Evolutionary conservation across 2,113 vertebrate species (phyloP), one percentile per base, ranked within the genome.

Genomic region (Arothron firmamentum): DNA sequence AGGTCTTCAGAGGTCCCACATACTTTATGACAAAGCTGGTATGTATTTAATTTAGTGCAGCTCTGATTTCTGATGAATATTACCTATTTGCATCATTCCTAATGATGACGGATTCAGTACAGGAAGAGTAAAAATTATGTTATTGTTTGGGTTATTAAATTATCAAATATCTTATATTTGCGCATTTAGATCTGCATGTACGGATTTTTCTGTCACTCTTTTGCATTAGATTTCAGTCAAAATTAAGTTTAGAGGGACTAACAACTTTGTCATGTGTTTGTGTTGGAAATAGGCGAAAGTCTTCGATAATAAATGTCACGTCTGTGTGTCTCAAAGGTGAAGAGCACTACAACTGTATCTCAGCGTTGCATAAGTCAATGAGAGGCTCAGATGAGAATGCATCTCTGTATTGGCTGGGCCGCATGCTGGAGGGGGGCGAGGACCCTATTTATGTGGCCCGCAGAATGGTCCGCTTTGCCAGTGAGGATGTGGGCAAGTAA

Each of bases 341-440:
- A 57, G 97, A 99, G 51, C 96, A 99, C 82, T 99, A 93, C 85
- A 99, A 98, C 86, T 96, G 94, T 76, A 96, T 98, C 83, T 99
- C 95, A 6, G 97, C 97, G 0, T 84, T 99, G 28, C 96, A 98
- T 67, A 98, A 98, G 85, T 97, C 96, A 0, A 94, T 99, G 95
- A 92, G 97, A 63, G 97, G 96, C 74, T 98, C 96, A 0, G 92
- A 99, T 62, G 89, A 92, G 78, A 97, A 94, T 0, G 95, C 95
- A 19, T 93, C 94, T 42, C 93, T 99, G 58, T 99, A 99, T 86
- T 98, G 96, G 97, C 90, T 99, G 59, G 96, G 93, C 12, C 93
- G 97, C 66, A 99, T 99, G 96, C 94, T 99, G 19, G 96, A 98
- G 84, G 97, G 97, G 0, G 97, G 96, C 0, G 97, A 99, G 80